Evolutionary conservation across 2,797 vertebrate genomes (phyloP), one percentile per base, ranked within the genome.

Genomic region (Anguilla anguilla): DNA sequence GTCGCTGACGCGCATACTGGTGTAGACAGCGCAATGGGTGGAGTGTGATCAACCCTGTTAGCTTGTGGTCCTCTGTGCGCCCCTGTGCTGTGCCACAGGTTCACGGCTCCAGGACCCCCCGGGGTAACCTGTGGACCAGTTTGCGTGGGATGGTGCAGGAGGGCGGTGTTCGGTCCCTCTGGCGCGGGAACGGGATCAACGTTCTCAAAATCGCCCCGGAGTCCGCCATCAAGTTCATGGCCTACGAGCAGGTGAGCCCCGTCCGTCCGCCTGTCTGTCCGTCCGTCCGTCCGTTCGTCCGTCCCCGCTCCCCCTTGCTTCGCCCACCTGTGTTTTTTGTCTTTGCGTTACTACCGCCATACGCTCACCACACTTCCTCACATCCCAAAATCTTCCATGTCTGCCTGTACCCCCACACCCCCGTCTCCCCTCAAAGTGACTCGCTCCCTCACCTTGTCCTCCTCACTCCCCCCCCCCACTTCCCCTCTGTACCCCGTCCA

Each of bases 181-280:
- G 97, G 97, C 95, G 96, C 1, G 97, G 97, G 46, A 97, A 97
- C 0, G 97, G 96, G 2, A 97, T 97, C 88, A 97, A 97, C 0
- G 96, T 97, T 17, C 94, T 97, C 84, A 97, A 97, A 93, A 97
- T 97, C 7, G 97, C 97, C 0, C 97, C 97, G 0, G 97, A 97
- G 90, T 97, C 96, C 0, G 97, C 97, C 46, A 96, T 97, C 90
- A 97, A 97, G 91, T 97, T 97, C 89, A 97, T 97, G 96, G 96
- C 97, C 72, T 97, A 97, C 22, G 97, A 97, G 86, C 97, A 98
- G 96, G 97, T 97, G 61, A 83, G 88, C 3, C 89, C 61, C n/a
- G 69, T 46, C 46, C 15, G 46, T 19, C 51, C 25, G 25, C 9
- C 57, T 15, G 31, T 64, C 69, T 5, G 9, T 22, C 55, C 28